These are phyloP conservation scores for Halisarca cf. caerulea DNA, from an alignment of 37 sponge, comb jelly and placozoan species.

Conservation along the genomic window DNA sequence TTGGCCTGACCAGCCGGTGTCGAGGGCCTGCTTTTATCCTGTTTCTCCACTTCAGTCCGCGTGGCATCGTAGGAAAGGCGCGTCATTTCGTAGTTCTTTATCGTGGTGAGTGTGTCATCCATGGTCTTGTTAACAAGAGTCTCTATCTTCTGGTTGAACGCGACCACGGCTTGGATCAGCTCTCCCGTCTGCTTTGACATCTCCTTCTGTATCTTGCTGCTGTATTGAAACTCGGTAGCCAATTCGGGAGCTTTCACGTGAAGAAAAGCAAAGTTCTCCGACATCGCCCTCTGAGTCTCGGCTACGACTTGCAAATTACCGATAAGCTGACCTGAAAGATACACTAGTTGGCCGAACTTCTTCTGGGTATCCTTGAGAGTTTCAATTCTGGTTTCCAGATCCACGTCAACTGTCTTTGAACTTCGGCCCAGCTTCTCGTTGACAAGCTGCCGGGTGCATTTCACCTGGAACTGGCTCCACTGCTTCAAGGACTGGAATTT, in stretches of 20 bases:
- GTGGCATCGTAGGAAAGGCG: slow-evolving; percentile 86
- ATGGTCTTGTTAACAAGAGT: slow-evolving; percentile 88
- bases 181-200: slow-evolving; percentile 71
- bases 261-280: slow-evolving; percentile 90
- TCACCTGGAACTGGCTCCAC: slow-evolving; percentile 72
- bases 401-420: slow-evolving; percentile 75
- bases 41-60: slow-evolving; percentile 72
- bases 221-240: slow-evolving; percentile 74
- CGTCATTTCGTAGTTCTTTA: slow-evolving; percentile 80
- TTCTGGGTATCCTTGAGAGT: slow-evolving; percentile 77
- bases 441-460: slow-evolving; percentile 75
- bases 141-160: slow-evolving; percentile 62
- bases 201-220: slow-evolving; percentile 79
- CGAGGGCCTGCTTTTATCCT: slow-evolving; percentile 11
- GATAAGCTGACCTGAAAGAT: slow-evolving; percentile 54
- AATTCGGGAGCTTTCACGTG: slow-evolving; percentile 77
- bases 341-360: slow-evolving; percentile 73
- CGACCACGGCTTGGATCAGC: slow-evolving; percentile 58
- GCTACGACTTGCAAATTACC: slow-evolving; percentile 55
- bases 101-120: slow-evolving; percentile 87
- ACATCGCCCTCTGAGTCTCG: slow-evolving; percentile 73
- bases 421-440: slow-evolving; percentile 81
- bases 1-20: slow-evolving; percentile 43
- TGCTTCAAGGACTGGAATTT: slow-evolving; percentile 49
- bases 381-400: slow-evolving; percentile 63